A percentile compares a stretch with the other conserved stretches of the same genome.
phyloP scores from a whole-genome alignment of 2,888 invertebrate genomes.

The Acleris laterana region DNA sequence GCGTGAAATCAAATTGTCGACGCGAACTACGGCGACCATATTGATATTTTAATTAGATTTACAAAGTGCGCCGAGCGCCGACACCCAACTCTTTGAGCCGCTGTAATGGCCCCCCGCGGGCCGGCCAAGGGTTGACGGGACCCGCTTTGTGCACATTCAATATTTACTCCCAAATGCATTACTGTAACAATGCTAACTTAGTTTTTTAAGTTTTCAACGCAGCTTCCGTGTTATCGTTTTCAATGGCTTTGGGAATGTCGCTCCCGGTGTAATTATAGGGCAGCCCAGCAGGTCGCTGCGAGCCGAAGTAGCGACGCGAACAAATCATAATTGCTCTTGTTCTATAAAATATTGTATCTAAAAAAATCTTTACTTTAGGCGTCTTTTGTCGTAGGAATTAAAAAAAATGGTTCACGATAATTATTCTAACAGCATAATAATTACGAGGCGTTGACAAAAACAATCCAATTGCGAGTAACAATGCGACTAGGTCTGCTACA shows the following conservation, averaged over 20 bases:
- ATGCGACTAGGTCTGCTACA: too few species aligned
- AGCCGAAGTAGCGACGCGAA: conserved; percentile 63
- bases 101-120: conserved; percentile 82
- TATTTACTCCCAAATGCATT: conserved; percentile 84
- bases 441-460: conserved; percentile 16
- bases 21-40: conserved; percentile 78
- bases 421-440: conserved; percentile 19
- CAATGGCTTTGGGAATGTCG: conserved; percentile 79
- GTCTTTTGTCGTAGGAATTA: conserved; percentile 54
- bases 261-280: conserved; percentile 80
- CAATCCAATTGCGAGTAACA: background rate
- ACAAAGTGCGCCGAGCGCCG: conserved; percentile 71
- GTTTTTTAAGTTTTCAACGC: conserved; percentile 81
- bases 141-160: conserved; percentile 79
- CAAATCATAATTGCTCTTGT: conserved; percentile 72
- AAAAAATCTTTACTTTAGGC: conserved; percentile 57
- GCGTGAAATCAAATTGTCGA: conserved; percentile 83
- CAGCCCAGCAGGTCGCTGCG: conserved; percentile 75
- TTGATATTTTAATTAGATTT: conserved; percentile 85
- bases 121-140: conserved; percentile 79
- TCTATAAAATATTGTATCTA: conserved; percentile 58
- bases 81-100: conserved; percentile 82
- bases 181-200: conserved; percentile 81
- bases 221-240: conserved; percentile 84
- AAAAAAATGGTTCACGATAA: conserved; percentile 20